Percentiles rank a stretch among this genome's conserved stretches.
These are phyloP conservation scores for Galleria mellonella DNA, from an alignment of 1,140 invertebrate species.

Conservation along the genomic window DNA sequence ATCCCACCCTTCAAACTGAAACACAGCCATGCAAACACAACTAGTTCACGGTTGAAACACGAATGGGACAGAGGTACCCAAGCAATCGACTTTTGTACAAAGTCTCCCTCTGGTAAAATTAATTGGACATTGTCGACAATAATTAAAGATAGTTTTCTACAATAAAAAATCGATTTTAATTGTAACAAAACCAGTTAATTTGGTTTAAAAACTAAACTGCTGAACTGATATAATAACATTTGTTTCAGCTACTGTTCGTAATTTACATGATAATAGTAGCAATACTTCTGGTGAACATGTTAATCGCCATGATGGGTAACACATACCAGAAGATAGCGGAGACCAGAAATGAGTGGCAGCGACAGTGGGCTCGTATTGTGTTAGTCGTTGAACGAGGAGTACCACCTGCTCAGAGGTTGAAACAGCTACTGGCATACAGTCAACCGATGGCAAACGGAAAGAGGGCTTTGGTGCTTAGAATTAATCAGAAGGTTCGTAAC, in stretches of 20 bases:
- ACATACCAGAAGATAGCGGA: slow-evolving; percentile 98
- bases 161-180: too few species aligned
- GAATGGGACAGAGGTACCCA: too few species aligned
- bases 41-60: too few species aligned
- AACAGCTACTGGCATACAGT: slow-evolving; percentile 93
- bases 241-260: slow-evolving; percentile 89
- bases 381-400: slow-evolving; percentile 97
- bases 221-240: slow-evolving; percentile 2
- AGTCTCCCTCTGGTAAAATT: too few species aligned
- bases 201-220: too few species aligned
- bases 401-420: slow-evolving; percentile 87
- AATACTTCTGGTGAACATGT: slow-evolving; percentile 96
- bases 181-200: too few species aligned
- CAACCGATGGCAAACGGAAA: slow-evolving; percentile 95
- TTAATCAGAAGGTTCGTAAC: slow-evolving; percentile 83
- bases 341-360: slow-evolving; percentile 97
- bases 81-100: too few species aligned
- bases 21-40: too few species aligned
- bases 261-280: slow-evolving; percentile 98
- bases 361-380: slow-evolving; percentile 98
- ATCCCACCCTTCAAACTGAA: too few species aligned
- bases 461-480: slow-evolving; percentile 88
- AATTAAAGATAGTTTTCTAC: too few species aligned
- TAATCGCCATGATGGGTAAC: slow-evolving; percentile 99
- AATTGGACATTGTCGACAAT: too few species aligned